Evolutionary conservation across 2,113 vertebrate species (phyloP).

Genomic region (Chelonoidis abingdonii): DNA sequence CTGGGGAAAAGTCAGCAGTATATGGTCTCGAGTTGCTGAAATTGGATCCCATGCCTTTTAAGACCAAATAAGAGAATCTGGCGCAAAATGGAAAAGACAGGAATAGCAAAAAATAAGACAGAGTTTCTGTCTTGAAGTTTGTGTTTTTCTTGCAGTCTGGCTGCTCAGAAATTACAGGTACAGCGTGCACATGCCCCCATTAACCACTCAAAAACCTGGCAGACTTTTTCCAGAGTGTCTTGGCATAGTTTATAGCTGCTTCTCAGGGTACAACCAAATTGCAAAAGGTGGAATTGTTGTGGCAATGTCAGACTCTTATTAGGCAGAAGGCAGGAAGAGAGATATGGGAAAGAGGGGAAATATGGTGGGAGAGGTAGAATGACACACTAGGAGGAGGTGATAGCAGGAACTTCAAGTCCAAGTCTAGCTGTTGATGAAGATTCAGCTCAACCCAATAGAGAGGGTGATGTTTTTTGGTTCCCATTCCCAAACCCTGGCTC

Average conservation of each 20-base stretch:
- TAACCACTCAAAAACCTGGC: background rate
- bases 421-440: background rate
- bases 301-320: background rate
- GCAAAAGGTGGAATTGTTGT: background rate
- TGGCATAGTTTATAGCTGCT: background rate
- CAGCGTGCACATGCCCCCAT: background rate
- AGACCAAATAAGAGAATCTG: background rate
- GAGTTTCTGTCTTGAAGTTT: background rate
- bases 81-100: background rate
- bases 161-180: background rate
- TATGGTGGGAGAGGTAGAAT: background rate
- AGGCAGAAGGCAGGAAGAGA: background rate
- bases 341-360: background rate
- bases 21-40: background rate
- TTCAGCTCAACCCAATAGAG: background rate
- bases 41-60: background rate
- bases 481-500: background rate
- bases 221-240: background rate
- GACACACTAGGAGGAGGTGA: background rate
- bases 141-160: background rate
- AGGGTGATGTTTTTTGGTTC: background rate
- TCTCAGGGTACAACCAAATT: background rate
- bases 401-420: background rate
- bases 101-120: background rate
- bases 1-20: background rate